Base-by-base conservation (phyloP, 2,797 vertebrate genomes). In the Lophius americanus region DNA sequence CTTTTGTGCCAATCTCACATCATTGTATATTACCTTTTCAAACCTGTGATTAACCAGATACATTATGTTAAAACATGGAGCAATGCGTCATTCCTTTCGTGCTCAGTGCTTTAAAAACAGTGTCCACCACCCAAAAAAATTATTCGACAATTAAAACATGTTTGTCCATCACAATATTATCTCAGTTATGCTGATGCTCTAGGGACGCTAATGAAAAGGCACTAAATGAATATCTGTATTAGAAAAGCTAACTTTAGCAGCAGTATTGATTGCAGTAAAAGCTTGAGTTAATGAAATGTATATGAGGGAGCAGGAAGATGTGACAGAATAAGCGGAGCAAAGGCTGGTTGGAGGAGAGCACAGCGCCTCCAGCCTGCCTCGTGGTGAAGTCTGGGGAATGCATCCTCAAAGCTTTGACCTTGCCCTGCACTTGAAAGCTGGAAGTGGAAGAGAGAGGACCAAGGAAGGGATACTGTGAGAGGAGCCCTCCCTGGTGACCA, bases 371-470 rank as follows among this genome's bases (percentile, higher is more conserved):
- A 89, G 89, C 81, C 79, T 80, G 86, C 88, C 92, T 90, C 32
- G 61, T 86, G 87, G 91, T 88, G 77, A 89, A 76, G 87, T 90
- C 89, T 85, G 68, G 90, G 89, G 90, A 90, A 80, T 47, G 81
- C 87, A 85, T 83, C 84, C 82, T 89, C 89, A 91, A 92, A 92
- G 90, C 84, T 85, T 79, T 93, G 93, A 94, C 93, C 92, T 94
- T 94, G 92, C 79, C 85, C 82, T 82, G 83, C 82, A 91, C 93
- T 94, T 94, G 91, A 93, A 92, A 91, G 87, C 84, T 89, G 88
- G 88, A 93, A 92, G 90, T 92, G 79, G 80, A 86, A 87, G 87
- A 89, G 82, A 82, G 66, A 75, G 70, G 78, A 68, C 23, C 53
- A 52, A 32, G 69, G 71, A 79, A 72, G 70, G 80, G 85, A 73